These are phyloP conservation scores for Zalophus californianus DNA, from an alignment of 2,797 vertebrate species.

Conservation along the genomic window DNA sequence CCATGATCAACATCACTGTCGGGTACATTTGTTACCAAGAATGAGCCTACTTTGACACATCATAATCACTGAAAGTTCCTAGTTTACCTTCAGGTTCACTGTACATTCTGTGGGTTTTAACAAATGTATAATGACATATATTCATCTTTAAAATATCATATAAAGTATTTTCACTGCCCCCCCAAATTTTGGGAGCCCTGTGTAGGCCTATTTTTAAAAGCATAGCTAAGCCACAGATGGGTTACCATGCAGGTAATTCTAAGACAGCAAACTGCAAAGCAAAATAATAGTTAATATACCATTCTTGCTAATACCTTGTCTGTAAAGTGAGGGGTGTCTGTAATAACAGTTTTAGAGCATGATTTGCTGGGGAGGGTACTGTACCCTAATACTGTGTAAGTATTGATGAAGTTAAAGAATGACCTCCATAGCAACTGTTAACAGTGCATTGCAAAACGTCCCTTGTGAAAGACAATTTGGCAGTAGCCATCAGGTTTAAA, in stretches of 20 bases:
- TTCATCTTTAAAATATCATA: neutral
- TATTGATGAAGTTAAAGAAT: constrained; percentile 7
- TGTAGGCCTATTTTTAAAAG: constrained; percentile 33
- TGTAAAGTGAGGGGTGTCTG: neutral
- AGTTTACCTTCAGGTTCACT: neutral
- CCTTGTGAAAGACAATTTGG: neutral
- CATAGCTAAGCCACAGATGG: neutral
- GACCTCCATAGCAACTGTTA: neutral
- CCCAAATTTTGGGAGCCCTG: neutral
- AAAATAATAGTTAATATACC: neutral
- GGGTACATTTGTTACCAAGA: neutral
- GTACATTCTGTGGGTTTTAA: neutral
- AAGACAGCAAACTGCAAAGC: neutral
- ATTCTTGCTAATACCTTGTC: constrained; percentile 5
- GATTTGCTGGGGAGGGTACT: neutral
- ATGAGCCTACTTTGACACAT: neutral
- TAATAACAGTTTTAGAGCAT: neutral
- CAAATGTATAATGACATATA: neutral
- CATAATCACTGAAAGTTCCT: neutral
- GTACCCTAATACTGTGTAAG: neutral
- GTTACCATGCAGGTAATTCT: constrained; percentile 12
- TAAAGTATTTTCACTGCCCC: neutral
- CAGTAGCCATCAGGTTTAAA: constrained; percentile 1
- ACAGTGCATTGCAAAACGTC: neutral
- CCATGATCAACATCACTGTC: neutral